phyloP scores from a whole-genome alignment of 2,113 vertebrate species.

The Plestiodon gilberti region DNA sequence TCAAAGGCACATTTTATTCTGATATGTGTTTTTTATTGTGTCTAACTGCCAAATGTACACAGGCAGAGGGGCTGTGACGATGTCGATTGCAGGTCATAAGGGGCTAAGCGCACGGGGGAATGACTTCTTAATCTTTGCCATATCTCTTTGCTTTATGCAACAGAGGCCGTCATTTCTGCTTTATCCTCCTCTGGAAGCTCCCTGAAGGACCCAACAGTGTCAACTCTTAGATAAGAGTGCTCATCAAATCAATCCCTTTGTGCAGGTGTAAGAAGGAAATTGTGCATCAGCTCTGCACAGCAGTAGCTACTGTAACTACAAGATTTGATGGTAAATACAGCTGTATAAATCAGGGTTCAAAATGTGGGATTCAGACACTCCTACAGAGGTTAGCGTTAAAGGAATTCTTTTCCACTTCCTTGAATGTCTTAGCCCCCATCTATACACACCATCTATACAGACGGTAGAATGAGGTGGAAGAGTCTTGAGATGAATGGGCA shows the following conservation, averaged over 20 bases:
- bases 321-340: constrained; percentile 1
- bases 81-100: constrained; percentile 68
- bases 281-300: not conserved
- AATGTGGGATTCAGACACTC: not conserved
- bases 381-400: not conserved
- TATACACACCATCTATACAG: too few species aligned
- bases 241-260: not conserved
- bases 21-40: constrained; percentile 40
- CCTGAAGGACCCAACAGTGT: constrained; percentile 41
- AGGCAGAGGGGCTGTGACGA: constrained; percentile 53
- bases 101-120: constrained; percentile 54
- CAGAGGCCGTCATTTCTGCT: constrained; percentile 3
- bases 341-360: not conserved
- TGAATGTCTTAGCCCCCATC: not conserved
- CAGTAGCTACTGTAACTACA: not conserved
- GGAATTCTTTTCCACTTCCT: not conserved
- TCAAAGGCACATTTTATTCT: not conserved
- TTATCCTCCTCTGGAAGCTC: constrained; percentile 40
- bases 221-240: constrained; percentile 65
- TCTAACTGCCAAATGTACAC: constrained; percentile 4
- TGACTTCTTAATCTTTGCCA: constrained; percentile 46
- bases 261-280: not conserved
- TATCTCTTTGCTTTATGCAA: constrained; percentile 57
- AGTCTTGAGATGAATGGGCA: too few species aligned
- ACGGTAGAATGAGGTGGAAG: too few species aligned